Base-by-base conservation (phyloP, 2,888 invertebrate genomes). In the Pristionchus mayeri region DNA sequence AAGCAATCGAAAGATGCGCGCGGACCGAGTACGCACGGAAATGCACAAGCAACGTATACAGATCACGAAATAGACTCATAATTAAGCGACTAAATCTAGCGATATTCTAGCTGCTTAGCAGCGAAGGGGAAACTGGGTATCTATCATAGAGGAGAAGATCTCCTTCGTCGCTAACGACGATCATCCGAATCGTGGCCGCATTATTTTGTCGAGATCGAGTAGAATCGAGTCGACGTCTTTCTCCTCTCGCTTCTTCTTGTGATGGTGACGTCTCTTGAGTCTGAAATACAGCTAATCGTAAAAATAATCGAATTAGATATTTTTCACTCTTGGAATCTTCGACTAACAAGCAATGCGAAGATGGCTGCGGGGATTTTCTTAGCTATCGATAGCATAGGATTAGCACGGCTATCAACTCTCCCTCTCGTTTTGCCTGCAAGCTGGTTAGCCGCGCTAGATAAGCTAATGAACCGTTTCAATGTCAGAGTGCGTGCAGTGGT, bases 161-260 rank as follows among this genome's bases (percentile, higher is more conserved):
- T 6, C 7, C 21, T 57, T 57, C 57, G n/a, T n/a, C n/a, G n/a
- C n/a, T n/a, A 57, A 57, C 57, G 50, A 24, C 34, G 60, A 30
- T 63, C 48, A 82, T 24, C 84, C 84, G 18, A 84, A 84, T 84
- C 84, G 71, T 30, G 84, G 84, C n/a, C 84, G n/a, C 24, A 71
- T 75, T n/a, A 84, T 84, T 21, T 75, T 50, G 54, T 84, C 75
- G 40, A 84, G 71, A 44, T 54, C 75, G 34, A 50, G 75, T 3
- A 84, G 75, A 18, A 84, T 84, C n/a, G 84, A 50, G 16, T 71
- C 52, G 52, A 84, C 75, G 21, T 84, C 84, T 34, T 84, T 34
- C 54, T 84, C 71, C 34, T 71, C 52, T 52, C 75, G 30, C 24
- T 54, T 50, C 37, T 52, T 30, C 13, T 82, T 34, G 50, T 82